Base-by-base conservation (phyloP, 2,888 invertebrate genomes). In the Acanthacorydalis orientalis region DNA sequence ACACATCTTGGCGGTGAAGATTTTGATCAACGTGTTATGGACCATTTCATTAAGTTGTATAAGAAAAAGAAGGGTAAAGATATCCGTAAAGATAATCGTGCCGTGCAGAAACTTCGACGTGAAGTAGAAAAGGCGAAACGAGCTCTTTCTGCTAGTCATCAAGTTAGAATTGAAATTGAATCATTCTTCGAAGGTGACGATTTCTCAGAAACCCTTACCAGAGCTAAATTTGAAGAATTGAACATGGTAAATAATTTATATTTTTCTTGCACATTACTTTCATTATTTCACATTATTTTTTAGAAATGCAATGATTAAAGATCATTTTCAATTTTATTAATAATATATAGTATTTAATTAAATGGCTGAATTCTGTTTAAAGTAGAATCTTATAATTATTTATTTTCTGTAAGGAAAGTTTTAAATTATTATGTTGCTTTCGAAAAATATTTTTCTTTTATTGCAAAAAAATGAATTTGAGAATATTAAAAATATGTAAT, bases 1-100 rank as follows among this genome's bases (percentile, higher is more conserved):
- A 96, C 95, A 57, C 95, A 96, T 68, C 80, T 96, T 71, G 95
- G 97, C 60, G 97, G 97, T 65, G 97, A 98, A 72, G 97, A 98
- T 73, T 98, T 96, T 67, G 95, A 96, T 70, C 93, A 96, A 68
- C 78, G 92, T 55, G 92, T 96, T 4, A 93, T 96, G 92, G 95
- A 97, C 60, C 93, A 98, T 70, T 97, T 98, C 74, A 91, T 95
- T 67, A 96, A 97, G 67, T 68, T 96, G 63, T 92, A 92, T 80
- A 95, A 96, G 76, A 95, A 93, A 76, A 95, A 96, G 82, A 91
- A 89, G 78, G 91, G 92, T 67, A 93, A 93, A 70, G 93, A 96
- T 64, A 88, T 95, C 66, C 80, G 93, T 55, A 90, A 87, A 64
- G 92, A 93, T 66, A 85, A 89, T 70, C 78, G 93, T 52, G 92